Percentiles rank a stretch among this genome's conserved stretches.
Conservation (phyloP, 2,797 vertebrate species). For the Catharus ustulatus region DNA sequence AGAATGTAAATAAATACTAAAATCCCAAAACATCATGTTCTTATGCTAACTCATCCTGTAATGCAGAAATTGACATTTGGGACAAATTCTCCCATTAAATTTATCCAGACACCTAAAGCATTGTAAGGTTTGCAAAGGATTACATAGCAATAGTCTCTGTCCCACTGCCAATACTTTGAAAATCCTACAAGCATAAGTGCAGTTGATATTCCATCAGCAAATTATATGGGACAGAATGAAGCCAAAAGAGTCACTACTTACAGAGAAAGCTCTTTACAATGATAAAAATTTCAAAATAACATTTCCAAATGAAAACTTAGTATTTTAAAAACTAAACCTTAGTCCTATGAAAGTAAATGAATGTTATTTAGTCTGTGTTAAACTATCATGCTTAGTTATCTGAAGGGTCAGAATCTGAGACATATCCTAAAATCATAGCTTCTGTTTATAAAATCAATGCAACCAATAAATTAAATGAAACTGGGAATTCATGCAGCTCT, state of each 20-base stretch:
- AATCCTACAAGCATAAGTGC: neutral
- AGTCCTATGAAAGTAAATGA: neutral
- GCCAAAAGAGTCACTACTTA: neutral
- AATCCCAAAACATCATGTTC: conserved; percentile 48
- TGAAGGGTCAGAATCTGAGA: neutral
- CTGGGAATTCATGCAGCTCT: neutral
- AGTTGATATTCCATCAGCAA: neutral
- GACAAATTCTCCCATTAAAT: neutral
- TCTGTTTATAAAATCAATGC: neutral
- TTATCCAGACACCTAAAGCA: neutral
- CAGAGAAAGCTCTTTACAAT: neutral
- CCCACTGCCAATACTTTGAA: neutral
- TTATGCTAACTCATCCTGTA: conserved; percentile 42
- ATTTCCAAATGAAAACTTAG: neutral
- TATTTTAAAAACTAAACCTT: neutral
- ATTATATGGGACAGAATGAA: neutral
- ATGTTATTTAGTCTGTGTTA: neutral
- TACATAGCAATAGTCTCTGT: neutral
- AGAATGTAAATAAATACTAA: conserved; percentile 62
- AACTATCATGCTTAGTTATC: neutral
- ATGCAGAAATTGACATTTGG: conserved; percentile 53
- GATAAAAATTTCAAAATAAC: neutral
- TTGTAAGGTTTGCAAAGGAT: neutral
- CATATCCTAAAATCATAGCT: neutral
- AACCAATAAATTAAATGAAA: neutral